phyloP scores from a whole-genome alignment of 2,888 invertebrate genomes.

The Aporophyla nigra region DNA sequence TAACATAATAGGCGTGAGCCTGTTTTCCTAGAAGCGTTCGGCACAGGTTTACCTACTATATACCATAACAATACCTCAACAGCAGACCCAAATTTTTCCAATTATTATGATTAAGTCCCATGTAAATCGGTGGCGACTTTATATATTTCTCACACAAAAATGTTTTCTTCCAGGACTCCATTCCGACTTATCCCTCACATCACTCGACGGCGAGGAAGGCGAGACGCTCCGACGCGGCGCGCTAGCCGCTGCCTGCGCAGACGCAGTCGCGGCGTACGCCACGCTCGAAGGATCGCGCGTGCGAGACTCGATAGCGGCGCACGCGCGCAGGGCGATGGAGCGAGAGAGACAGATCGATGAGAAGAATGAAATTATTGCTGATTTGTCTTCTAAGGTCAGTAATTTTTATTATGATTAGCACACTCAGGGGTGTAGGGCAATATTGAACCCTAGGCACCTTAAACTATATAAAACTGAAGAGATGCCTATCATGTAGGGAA shows the following conservation, averaged over 20 bases:
- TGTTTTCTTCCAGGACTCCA: slow-evolving; percentile 89
- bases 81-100: not conserved
- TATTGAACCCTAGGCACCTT: not conserved
- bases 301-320: slow-evolving; percentile 94
- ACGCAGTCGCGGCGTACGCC: slow-evolving; percentile 93
- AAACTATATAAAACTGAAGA: not conserved
- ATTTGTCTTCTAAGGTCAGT: slow-evolving; percentile 94
- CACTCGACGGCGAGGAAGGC: slow-evolving; percentile 90
- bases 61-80: not conserved
- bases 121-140: not conserved
- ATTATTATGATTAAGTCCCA: not conserved
- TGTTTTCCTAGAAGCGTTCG: too few relatives aligned
- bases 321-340: slow-evolving; percentile 94
- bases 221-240: slow-evolving; percentile 91
- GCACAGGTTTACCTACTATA: too few relatives aligned
- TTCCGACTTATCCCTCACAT: slow-evolving; percentile 93
- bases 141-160: not conserved
- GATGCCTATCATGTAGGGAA: not conserved
- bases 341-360: slow-evolving; percentile 95
- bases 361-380: slow-evolving; percentile 94
- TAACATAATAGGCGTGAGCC: too few relatives aligned
- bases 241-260: slow-evolving; percentile 93
- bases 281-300: slow-evolving; percentile 94
- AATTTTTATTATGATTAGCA: not conserved
- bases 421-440: not conserved